Conservation (phyloP, 2,888 invertebrate species). For the Lasiommata megera region DNA sequence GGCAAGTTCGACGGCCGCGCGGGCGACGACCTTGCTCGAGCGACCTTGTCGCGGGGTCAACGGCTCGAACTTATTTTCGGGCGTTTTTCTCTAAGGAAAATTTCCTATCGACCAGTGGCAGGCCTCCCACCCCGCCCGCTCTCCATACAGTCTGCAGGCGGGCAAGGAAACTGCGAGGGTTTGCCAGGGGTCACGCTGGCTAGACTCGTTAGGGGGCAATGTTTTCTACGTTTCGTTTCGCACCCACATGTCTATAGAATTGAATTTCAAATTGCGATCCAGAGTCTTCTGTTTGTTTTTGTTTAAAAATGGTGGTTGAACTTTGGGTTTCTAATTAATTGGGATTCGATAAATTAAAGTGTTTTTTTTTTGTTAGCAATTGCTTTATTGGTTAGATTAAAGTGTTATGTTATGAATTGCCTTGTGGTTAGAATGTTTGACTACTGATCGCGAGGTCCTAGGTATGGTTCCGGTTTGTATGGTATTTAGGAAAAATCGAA, state of each 20-base stretch:
- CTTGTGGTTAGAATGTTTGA: too few relatives aligned
- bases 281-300: slow-evolving; percentile 33
- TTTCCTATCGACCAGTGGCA: slow-evolving; percentile 47
- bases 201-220: slow-evolving; percentile 55
- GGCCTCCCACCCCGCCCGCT: slow-evolving; percentile 43
- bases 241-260: slow-evolving; percentile 44
- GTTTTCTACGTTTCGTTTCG: slow-evolving; percentile 48
- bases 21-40: slow-evolving; percentile 59
- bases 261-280: slow-evolving; percentile 37
- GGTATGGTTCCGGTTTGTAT: too few relatives aligned
- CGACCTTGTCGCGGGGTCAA: slow-evolving; percentile 66
- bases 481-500: too few relatives aligned
- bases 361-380: not conserved
- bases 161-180: slow-evolving; percentile 11
- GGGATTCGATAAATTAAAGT: not conserved
- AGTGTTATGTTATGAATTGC: too few relatives aligned
- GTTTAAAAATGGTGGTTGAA: slow-evolving; percentile 17
- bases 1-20: slow-evolving; percentile 46
- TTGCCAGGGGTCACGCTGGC: slow-evolving; percentile 35
- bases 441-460: too few relatives aligned
- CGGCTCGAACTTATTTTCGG: slow-evolving; percentile 63
- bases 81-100: slow-evolving; percentile 73
- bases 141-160: not conserved
- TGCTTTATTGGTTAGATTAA: too few relatives aligned
- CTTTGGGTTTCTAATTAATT: slow-evolving; percentile 4